Conservation (phyloP, 2,888 invertebrate genomes). For the Cinara cedri region DNA sequence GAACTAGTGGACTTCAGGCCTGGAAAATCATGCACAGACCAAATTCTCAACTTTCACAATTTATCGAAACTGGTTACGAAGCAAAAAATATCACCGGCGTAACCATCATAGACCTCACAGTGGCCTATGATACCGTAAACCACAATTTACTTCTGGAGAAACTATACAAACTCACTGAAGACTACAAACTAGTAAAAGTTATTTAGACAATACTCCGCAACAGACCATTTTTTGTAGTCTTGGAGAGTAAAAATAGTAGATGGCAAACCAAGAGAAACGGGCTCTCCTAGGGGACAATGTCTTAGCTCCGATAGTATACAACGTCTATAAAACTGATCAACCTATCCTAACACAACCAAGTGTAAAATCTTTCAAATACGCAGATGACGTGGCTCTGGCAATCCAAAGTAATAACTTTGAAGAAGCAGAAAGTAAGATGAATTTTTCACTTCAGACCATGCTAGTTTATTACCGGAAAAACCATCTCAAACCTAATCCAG, state of each 20-base stretch:
- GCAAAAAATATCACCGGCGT: not conserved
- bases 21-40: too few species aligned
- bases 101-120: conserved; percentile 10
- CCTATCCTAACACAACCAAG: not conserved
- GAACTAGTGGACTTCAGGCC: too few species aligned
- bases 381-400: conserved; percentile 17
- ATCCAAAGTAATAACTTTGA: conserved; percentile 8
- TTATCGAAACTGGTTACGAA: too few species aligned
- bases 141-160: conserved; percentile 17
- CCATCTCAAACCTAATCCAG: not conserved
- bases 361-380: not conserved
- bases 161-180: conserved; percentile 35
- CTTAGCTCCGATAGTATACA: conserved; percentile 26
- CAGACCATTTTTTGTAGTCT: conserved; percentile 20
- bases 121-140: conserved; percentile 26
- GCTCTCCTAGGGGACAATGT: conserved; percentile 30
- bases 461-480: not conserved
- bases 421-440: not conserved
- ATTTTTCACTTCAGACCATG: not conserved
- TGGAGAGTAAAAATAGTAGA: conserved; percentile 21
- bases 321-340: conserved; percentile 29
- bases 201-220: conserved; percentile 23
- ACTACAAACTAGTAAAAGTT: conserved; percentile 23
- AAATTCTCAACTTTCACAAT: too few species aligned
- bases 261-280: conserved; percentile 37